Evolutionary conservation across 1,140 invertebrate genomes (phyloP), one percentile per base, ranked within the genome.

Genomic region (Saccostrea cuccullata): DNA sequence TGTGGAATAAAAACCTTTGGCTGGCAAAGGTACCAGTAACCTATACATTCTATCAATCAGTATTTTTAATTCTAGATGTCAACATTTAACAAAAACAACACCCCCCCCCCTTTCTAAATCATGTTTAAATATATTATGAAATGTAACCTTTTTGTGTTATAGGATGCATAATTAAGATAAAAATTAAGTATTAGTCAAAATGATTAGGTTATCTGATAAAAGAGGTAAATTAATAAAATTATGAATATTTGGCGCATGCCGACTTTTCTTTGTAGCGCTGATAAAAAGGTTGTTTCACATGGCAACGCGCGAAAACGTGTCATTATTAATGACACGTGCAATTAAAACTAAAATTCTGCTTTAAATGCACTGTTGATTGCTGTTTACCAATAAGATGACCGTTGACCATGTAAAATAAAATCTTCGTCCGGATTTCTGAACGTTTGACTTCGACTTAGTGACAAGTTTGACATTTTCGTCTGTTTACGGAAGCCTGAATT

Each of bases 321-420:
- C 70, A 77, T 15, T 17, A 20, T 64, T 64, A 0, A 64, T 6
- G 17, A 8, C 6, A 8, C 58, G n/a, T 64, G 0, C n/a, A 6
- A 20, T 20, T 64, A 0, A 20, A 8, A 64, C 17, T 5, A 20
- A 64, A 64, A 64, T n/a, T 4, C 15, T 64, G 58, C 15, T 60
- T 6, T 64, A 4, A 64, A 20, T 64, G 58, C n/a, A 64, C 17
- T 60, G 13, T 26, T 36, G 40, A 8, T 20, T 26, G n/a, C 20
- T n/a, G 58, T 26, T 87, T 83, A 88, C 87, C 87, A 85, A 64
- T 67, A 89, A 26, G 89, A 87, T 56, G 89, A 67, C 82, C 58
- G 55, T 12, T 70, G 84, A 36, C 92, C 92, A 30, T 88, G 88
- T 30, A 92, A 88, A 47, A 92, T 90, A 88, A 92, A 92, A 86